Conservation (phyloP, 2,888 invertebrate genomes). For the Iphiclides podalirius region DNA sequence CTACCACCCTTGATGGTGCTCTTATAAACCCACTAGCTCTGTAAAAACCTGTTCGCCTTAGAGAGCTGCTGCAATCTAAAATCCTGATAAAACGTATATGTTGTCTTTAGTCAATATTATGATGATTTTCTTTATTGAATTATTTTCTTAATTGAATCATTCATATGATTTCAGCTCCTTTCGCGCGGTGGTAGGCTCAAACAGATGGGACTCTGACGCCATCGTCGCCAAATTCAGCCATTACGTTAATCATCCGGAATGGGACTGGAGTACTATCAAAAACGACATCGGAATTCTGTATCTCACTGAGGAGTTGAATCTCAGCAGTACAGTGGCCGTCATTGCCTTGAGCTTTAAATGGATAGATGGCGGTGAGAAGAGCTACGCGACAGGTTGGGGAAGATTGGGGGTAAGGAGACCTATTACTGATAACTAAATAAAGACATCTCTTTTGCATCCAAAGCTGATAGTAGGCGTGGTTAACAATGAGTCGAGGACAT, state of each 20-base stretch:
- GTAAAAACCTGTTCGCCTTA: too few relatives aligned
- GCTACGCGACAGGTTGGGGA: conserved; percentile 47
- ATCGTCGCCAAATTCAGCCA: conserved; percentile 28
- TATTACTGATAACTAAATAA: too few relatives aligned
- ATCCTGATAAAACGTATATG: too few relatives aligned
- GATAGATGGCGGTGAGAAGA: conserved; percentile 26
- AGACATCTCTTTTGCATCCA: too few relatives aligned
- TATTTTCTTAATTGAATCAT: neutral
- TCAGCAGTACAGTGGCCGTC: conserved; percentile 24
- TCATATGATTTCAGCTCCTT: conserved; percentile 27
- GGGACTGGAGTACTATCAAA: conserved; percentile 35
- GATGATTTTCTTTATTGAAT: neutral
- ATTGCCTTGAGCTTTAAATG: conserved; percentile 29
- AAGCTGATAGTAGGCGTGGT: too few relatives aligned
- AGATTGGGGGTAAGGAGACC: conserved; percentile 29
- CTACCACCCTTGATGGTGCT: too few relatives aligned
- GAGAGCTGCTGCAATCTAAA: too few relatives aligned
- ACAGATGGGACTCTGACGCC: conserved; percentile 34
- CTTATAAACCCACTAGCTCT: too few relatives aligned
- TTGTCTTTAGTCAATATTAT: too few relatives aligned
- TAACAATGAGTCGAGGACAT: too few relatives aligned
- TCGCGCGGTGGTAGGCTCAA: conserved; percentile 37
- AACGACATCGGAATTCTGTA: conserved; percentile 39
- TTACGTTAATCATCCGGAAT: conserved; percentile 37
- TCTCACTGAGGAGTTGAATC: conserved; percentile 18